Percentiles rank a stretch among this genome's conserved stretches.
Conservation (phyloP, 1,140 invertebrate species). For the Lethrus apterus region DNA sequence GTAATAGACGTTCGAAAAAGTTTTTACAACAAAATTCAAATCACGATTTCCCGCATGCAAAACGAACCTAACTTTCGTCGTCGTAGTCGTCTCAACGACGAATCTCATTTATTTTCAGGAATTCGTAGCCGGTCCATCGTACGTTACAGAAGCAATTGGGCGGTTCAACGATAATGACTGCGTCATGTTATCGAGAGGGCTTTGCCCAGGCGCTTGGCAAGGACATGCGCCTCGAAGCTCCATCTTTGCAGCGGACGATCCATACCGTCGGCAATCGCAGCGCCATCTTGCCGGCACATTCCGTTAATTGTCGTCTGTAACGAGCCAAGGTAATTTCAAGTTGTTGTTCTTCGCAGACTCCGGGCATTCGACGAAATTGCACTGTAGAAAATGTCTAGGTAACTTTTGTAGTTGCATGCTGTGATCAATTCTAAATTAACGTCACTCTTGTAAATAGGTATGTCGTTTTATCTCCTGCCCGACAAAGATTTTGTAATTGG, state of each 20-base stretch:
- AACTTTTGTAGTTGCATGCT: slow-evolving; percentile 6
- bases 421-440: slow-evolving; percentile 1
- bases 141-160: slow-evolving; percentile 19
- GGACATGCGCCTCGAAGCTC: neutral
- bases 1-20: too few relatives aligned
- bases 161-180: slow-evolving; percentile 24
- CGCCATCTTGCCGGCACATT: slow-evolving; percentile 25
- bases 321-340: slow-evolving; percentile 11
- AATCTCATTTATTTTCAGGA: slow-evolving; percentile 25
- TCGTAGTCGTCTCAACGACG: too few relatives aligned
- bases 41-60: too few relatives aligned
- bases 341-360: too few relatives aligned
- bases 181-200: slow-evolving; percentile 11
- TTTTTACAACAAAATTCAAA: slow-evolving; percentile 16
- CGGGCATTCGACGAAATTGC: too few relatives aligned
- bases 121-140: slow-evolving; percentile 19
- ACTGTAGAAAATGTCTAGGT: too few relatives aligned
- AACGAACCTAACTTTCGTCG: too few relatives aligned
- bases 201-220: slow-evolving; percentile 3
- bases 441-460: slow-evolving; percentile 9
- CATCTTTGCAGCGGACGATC: slow-evolving; percentile 15
- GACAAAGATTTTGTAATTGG: too few relatives aligned
- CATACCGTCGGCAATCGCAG: slow-evolving; percentile 17
- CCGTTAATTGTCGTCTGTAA: slow-evolving; percentile 23
- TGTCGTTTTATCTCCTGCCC: slow-evolving; percentile 9